Base-by-base conservation (phyloP, 92 coral and sea anemone genomes). In the Isaurus tuberculatus region DNA sequence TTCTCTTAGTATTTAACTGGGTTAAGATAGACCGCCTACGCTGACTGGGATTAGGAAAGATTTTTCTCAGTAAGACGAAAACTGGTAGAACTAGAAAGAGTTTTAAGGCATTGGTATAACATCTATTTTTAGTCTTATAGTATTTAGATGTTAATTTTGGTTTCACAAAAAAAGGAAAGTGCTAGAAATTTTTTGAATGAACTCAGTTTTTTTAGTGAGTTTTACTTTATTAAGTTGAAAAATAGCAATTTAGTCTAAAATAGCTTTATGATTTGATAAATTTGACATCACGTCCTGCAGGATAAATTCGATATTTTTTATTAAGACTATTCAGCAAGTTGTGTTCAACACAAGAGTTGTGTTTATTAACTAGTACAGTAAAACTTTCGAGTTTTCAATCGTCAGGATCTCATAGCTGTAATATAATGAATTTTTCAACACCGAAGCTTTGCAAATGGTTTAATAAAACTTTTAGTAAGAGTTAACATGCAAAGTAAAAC, bases 151-250 rank as follows among this genome's bases (percentile, higher is more conserved):
- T 19, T n/a, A 8, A 30, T 63, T 44, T 72, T 44, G 29, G 19
- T 72, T 42, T 40, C 25, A 43, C 10, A 71, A 43, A n/a, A 36
- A 36, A 23, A 22, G 11, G 26, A 13, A 27, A 19, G 13, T 22
- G 19, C 15, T 26, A 27, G 27, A 26, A 27, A 26, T 10, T 0
- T 9, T 22, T 55, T 55, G 25, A 19, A 55, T 17, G 25, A 63
- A 63, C 2, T 29, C 8, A 29, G 4, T 13, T 10, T 25, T 8
- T 26, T 19, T 17, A 26, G 60, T 42, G 31, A 26, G 25, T 72
- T 72, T 43, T 13, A 72, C 78, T 72, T 72, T 55, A 72, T 72
- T 44, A 44, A 14, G 32, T 28, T 16, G 19, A 43, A 72, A 14
- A 43, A 72, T 20, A 43, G 29, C 29, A 36, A 15, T 22, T 43